Evolutionary conservation across 2,888 invertebrate genomes (phyloP).

Genomic region (Phengaris alcon): DNA sequence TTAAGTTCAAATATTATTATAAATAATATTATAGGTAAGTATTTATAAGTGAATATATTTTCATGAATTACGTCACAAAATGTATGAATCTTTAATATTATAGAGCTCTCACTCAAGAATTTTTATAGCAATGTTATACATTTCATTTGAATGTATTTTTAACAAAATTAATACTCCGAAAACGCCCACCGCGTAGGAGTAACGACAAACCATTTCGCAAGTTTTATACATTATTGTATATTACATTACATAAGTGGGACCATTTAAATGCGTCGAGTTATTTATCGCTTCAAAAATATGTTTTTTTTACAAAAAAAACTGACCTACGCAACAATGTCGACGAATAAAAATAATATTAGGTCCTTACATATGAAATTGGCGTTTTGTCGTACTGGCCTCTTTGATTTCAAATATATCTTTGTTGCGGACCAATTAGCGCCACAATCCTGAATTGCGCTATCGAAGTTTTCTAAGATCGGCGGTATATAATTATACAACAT

Average conservation of each 20-base stretch:
- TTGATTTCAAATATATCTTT: too few species aligned
- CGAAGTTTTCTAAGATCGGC: too few species aligned
- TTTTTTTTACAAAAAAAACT: slow-evolving; percentile 27
- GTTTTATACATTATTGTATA: neutral
- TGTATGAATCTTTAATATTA: neutral
- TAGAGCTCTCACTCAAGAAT: too few species aligned
- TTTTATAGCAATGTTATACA: neutral
- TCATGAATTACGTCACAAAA: neutral
- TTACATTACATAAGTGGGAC: neutral
- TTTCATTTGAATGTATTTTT: neutral
- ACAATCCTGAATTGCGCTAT: too few species aligned
- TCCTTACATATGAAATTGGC: too few species aligned
- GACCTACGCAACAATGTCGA: slow-evolving; percentile 30
- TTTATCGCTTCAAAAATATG: neutral
- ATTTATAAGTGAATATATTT: neutral
- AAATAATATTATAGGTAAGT: neutral
- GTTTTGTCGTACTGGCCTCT: too few species aligned
- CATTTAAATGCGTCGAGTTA: neutral
- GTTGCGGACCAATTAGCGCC: too few species aligned
- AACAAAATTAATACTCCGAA: neutral
- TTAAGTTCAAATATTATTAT: neutral
- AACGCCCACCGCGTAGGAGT: neutral
- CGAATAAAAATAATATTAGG: slow-evolving; percentile 29
- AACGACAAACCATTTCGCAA: slow-evolving; percentile 12
- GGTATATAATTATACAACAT: too few species aligned